Conservation (phyloP, 2,888 invertebrate species). For the Boloria selene region DNA sequence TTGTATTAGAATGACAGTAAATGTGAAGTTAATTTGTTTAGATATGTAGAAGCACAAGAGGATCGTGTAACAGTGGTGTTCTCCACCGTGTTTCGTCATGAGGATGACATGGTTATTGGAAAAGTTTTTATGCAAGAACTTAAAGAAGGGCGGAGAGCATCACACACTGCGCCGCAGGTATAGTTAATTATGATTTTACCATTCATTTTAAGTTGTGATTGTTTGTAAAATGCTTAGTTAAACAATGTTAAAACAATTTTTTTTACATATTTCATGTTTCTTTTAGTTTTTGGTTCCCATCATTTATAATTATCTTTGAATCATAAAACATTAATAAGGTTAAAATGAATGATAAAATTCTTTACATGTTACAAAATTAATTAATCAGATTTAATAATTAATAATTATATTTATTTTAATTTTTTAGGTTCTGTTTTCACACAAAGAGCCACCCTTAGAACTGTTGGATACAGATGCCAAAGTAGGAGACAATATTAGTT, state of each 20-base stretch:
- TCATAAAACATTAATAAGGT: background rate
- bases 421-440: constrained; percentile 90
- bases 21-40: constrained; percentile 55
- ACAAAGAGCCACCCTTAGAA: constrained; percentile 98
- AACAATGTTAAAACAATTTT: no score
- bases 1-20: background rate
- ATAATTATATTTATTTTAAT: background rate
- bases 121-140: constrained; percentile 99
- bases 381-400: background rate
- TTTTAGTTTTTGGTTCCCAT: no score
- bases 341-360: no score
- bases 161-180: constrained; percentile 94
- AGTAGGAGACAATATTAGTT: constrained; percentile 98
- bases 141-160: constrained; percentile 97
- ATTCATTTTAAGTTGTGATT: background rate
- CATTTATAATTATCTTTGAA: no score
- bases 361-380: background rate
- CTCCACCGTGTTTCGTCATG: constrained; percentile 98
- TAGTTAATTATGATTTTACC: background rate
- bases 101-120: constrained; percentile 98
- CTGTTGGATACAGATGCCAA: constrained; percentile 95
- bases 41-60: constrained; percentile 98
- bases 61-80: constrained; percentile 99
- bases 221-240: no score
- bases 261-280: no score